Evolutionary conservation across 1,140 invertebrate genomes (phyloP).

Genomic region (Drosophila pseudoananassae): DNA sequence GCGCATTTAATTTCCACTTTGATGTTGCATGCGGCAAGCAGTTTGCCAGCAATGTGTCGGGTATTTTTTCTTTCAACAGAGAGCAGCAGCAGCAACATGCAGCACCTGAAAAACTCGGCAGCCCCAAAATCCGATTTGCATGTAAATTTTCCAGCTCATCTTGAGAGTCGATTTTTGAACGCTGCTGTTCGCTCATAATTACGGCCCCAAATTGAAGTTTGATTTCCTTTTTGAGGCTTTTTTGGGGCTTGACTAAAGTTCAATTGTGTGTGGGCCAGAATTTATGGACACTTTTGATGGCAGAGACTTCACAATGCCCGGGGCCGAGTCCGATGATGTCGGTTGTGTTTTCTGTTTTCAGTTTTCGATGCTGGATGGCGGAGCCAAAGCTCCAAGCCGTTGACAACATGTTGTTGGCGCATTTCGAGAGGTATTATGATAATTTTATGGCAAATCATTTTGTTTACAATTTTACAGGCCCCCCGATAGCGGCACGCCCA

Average conservation of each 20-base stretch:
- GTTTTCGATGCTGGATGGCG: neutral
- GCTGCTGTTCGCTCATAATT: constrained; percentile 59
- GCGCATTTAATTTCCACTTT: constrained; percentile 83
- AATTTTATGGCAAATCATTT: constrained; percentile 82
- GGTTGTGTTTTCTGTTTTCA: constrained; percentile 26
- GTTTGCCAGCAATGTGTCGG: constrained; percentile 54
- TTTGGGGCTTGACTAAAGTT: constrained; percentile 33
- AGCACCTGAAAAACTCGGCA: constrained; percentile 43
- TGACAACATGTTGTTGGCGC: constrained; percentile 81
- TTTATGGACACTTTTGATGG: constrained; percentile 73
- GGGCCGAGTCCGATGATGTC: constrained; percentile 28
- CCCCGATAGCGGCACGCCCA: constrained; percentile 44
- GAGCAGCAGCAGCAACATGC: neutral
- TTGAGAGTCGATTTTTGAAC: constrained; percentile 13
- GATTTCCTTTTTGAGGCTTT: constrained; percentile 8
- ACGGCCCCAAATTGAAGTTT: constrained; percentile 41
- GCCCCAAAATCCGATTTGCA: constrained; percentile 66
- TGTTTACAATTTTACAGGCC: constrained; percentile 76
- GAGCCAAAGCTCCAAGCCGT: constrained; percentile 39
- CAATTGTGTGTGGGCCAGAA: constrained; percentile 74
- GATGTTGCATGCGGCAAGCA: constrained; percentile 80
- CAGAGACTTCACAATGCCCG: constrained; percentile 59
- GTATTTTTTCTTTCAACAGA: constrained; percentile 41
- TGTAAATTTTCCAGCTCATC: constrained; percentile 62
- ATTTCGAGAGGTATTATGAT: constrained; percentile 78